Evolutionary conservation across 2,113 vertebrate genomes (phyloP).

Genomic region (Phycodurus eques): DNA sequence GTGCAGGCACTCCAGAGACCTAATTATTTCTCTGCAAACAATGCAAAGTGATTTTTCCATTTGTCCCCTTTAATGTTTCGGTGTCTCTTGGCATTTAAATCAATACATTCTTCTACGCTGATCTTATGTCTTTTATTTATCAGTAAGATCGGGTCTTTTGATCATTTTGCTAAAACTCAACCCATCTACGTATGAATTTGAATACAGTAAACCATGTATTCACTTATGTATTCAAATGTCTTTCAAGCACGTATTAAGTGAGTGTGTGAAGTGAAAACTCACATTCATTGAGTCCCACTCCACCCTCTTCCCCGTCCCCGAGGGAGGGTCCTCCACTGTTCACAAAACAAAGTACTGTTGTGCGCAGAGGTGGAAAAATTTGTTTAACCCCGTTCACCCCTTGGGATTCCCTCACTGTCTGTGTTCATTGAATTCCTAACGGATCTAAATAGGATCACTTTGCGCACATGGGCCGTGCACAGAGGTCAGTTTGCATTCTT

Average conservation of each 20-base stretch:
- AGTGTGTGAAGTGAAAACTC: constrained; percentile 31
- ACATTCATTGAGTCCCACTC: constrained; percentile 29
- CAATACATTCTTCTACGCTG: neutral
- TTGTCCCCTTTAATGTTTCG: neutral
- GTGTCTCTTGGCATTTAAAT: neutral
- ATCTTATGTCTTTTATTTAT: neutral
- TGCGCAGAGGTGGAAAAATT: constrained; percentile 49
- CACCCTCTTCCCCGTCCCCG: constrained; percentile 34
- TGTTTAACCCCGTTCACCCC: constrained; percentile 56
- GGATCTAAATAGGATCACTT: constrained; percentile 58
- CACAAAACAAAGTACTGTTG: constrained; percentile 54
- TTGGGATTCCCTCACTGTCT: constrained; percentile 44
- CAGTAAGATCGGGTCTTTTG: neutral
- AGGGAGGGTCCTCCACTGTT: constrained; percentile 50
- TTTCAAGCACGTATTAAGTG: constrained; percentile 10
- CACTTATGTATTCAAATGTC: constrained; percentile 13
- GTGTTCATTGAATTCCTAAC: constrained; percentile 54
- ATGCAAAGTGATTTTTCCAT: neutral
- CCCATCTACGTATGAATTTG: neutral
- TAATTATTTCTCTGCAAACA: neutral
- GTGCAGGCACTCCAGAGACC: neutral
- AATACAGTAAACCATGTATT: constrained; percentile 5
- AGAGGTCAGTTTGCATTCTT: constrained; percentile 41
- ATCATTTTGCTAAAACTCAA: neutral
- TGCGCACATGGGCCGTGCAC: constrained; percentile 17